Percentiles rank a stretch among this genome's conserved stretches.
Conservation (phyloP, 2,797 vertebrate species). For the Thamnophis elegans region DNA sequence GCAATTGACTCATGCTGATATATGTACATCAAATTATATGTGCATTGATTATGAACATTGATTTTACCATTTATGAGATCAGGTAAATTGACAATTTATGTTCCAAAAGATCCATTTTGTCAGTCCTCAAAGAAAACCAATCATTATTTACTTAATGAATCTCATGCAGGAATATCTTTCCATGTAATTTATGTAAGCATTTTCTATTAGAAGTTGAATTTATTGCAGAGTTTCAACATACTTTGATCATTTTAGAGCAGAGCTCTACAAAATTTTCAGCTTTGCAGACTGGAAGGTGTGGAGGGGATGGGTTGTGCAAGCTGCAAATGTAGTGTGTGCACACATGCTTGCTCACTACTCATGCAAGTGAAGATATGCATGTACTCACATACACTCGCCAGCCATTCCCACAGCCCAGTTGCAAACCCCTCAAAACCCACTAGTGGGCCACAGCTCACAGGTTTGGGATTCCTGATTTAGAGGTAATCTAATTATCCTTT, state of each 20-base stretch:
- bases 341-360: too few relatives aligned
- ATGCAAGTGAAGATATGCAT: too few relatives aligned
- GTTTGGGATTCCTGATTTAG: too few relatives aligned
- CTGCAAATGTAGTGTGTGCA: too few relatives aligned
- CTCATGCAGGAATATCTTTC: not conserved
- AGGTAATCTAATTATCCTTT: not conserved
- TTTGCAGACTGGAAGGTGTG: too few relatives aligned
- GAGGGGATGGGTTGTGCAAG: too few relatives aligned
- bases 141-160: not conserved
- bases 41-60: not conserved
- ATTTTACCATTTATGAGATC: not conserved
- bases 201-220: not conserved
- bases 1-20: not conserved
- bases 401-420: too few relatives aligned
- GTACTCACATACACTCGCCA: too few relatives aligned
- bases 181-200: not conserved
- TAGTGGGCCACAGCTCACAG: too few relatives aligned
- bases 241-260: not conserved
- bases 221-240: not conserved
- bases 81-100: not conserved
- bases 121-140: not conserved
- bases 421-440: too few relatives aligned
- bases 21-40: not conserved
- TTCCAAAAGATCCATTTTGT: not conserved
- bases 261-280: too few relatives aligned